Base-by-base conservation (phyloP, 2,113 vertebrate genomes). In the Dicentrarchus labrax region DNA sequence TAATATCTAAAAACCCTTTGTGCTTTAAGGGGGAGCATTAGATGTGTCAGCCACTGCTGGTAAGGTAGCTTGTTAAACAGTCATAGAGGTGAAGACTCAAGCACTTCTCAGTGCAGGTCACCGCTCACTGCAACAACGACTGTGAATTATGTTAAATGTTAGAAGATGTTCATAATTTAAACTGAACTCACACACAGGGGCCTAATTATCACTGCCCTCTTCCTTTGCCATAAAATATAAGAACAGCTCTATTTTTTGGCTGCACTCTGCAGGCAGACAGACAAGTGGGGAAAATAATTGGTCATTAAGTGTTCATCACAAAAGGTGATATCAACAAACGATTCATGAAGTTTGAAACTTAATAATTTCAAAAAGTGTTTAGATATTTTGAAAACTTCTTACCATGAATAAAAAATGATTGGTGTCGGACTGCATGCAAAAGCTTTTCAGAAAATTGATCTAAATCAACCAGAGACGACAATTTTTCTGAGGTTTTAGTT, bases 11-110 rank as follows among this genome's bases (percentile, higher is more conserved):
- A 86, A 60, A 9, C 8, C 59, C 1, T 17, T 30, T 8, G 43
- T 78, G 75, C 69, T 80, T 72, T n/a, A 68, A 76, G 60, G 73
- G 59, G 39, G 6, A 39, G 6, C 47, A 48, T 85, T 53, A 72
- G 21, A 19, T 12, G 59, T 68, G 45, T 38, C 30, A 47, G 22
- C 24, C 38, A n/a, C 47, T 24, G 39, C 56, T n/a, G 21, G 7
- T 47, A 0, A 71, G 21, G 48, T 2, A 36, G 38, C 57, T 57
- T 15, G 24, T 59, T 53, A 80, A 76, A 72, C 43, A 38, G 22
- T 68, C 51, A 48, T 21, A 59, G 57, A 72, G 50, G 65, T 76
- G 72, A 77, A 59, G 43, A 16, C 8, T 65, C 3, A 21, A 54
- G 60, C 54, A 12, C 41, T 38, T 43, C 5, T 15, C 36, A 30